These are phyloP conservation scores for Trinorchestia longiramus DNA, from an alignment of 1,140 invertebrate genomes.

Conservation along the genomic window DNA sequence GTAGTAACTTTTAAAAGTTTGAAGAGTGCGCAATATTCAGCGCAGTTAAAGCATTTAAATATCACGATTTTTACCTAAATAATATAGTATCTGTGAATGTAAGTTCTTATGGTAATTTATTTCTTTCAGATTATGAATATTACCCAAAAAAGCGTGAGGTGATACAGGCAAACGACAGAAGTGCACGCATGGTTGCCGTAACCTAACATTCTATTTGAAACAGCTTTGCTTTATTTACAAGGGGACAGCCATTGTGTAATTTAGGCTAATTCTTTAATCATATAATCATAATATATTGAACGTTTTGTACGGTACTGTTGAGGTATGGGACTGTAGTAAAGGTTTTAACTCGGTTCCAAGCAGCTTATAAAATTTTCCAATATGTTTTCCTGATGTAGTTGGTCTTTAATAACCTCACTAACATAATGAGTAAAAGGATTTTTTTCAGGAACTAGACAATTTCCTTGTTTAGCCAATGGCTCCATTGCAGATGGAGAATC, in stretches of 20 bases:
- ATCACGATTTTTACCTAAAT: not conserved
- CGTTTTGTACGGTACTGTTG: not conserved
- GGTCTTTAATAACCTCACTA: not conserved
- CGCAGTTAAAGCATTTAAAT: not conserved
- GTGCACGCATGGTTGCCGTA: too few species aligned
- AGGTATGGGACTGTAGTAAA: not conserved
- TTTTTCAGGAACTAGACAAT: not conserved
- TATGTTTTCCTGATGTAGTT: not conserved
- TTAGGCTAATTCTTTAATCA: not conserved
- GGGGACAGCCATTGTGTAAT: too few species aligned
- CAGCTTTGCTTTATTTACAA: too few species aligned
- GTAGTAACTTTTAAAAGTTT: not conserved
- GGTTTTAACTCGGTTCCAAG: not conserved
- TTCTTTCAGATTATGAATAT: too few species aligned
- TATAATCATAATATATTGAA: not conserved
- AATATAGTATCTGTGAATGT: not conserved
- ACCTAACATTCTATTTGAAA: too few species aligned
- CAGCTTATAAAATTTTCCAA: not conserved
- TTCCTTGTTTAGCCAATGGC: not conserved
- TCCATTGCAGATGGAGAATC: constrained; percentile 4
- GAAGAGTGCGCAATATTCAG: not conserved
- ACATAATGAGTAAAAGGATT: not conserved
- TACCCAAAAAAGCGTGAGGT: too few species aligned
- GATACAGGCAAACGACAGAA: too few species aligned
- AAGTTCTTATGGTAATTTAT: not conserved